phyloP scores from a whole-genome alignment of 2,888 invertebrate species.

The Antitype chi region DNA sequence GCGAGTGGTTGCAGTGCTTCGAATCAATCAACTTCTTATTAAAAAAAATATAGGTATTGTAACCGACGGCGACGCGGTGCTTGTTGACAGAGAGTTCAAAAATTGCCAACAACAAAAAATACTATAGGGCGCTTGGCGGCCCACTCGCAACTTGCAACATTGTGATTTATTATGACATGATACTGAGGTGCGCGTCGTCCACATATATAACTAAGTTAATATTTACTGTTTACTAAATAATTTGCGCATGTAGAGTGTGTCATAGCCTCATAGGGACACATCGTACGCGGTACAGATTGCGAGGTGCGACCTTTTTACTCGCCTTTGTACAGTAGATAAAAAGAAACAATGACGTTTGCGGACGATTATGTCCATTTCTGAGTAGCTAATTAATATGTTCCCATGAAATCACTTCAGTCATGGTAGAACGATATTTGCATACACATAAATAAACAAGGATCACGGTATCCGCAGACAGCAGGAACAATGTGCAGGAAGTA shows the following conservation, averaged over 20 bases:
- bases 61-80: too few relatives aligned
- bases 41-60: too few relatives aligned
- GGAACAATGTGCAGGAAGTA: conserved; percentile 61
- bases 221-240: conserved; percentile 34
- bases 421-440: conserved; percentile 56
- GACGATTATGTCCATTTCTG: conserved; percentile 50
- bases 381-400: conserved; percentile 58
- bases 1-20: too few relatives aligned
- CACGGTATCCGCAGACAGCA: conserved; percentile 48
- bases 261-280: conserved; percentile 35
- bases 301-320: conserved; percentile 57
- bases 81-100: too few relatives aligned
- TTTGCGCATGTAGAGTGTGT: conserved; percentile 47
- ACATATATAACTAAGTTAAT: conserved; percentile 10
- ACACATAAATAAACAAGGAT: conserved; percentile 57
- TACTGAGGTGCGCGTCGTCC: too few relatives aligned
- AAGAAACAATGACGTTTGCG: conserved; percentile 58
- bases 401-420: conserved; percentile 57
- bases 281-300: conserved; percentile 52
- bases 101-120: too few relatives aligned
- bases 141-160: too few relatives aligned
- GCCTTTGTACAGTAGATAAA: conserved; percentile 51
- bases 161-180: too few relatives aligned
- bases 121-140: too few relatives aligned
- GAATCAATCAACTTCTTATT: too few relatives aligned